Conservation (phyloP, 2,888 invertebrate genomes). For the Ennomos fuscantarius region DNA sequence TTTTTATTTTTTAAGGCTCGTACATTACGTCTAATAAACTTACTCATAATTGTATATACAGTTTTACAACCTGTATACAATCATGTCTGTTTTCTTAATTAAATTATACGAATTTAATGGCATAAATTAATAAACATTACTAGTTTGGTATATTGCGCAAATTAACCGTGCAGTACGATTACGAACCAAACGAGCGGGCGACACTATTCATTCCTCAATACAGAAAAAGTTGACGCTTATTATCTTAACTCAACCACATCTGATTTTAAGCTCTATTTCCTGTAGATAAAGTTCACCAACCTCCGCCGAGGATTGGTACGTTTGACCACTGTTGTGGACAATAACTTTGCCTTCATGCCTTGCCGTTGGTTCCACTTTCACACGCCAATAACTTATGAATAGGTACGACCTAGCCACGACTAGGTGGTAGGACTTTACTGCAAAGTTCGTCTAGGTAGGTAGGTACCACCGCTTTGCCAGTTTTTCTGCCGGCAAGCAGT, state of each 20-base stretch:
- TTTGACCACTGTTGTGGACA: conserved; percentile 13
- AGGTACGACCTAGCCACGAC: no score
- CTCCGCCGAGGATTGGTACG: background rate
- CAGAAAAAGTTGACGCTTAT: conserved; percentile 20
- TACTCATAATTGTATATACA: no score
- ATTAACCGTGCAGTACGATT: background rate
- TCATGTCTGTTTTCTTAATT: no score
- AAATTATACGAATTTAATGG: background rate
- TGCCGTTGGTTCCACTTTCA: conserved; percentile 25
- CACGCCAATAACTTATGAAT: conserved; percentile 24
- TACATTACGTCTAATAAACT: no score
- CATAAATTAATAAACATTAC: background rate
- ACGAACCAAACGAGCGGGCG: background rate
- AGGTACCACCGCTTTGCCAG: no score
- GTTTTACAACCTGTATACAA: no score
- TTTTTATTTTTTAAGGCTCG: no score
- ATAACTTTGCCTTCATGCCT: conserved; percentile 19
- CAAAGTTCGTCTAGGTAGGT: no score
- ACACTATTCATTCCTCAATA: conserved; percentile 19
- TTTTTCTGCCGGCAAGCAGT: no score
- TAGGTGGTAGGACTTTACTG: no score
- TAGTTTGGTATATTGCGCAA: conserved; percentile 8
- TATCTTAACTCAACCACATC: background rate
- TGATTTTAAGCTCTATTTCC: conserved; percentile 21
- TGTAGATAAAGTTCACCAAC: conserved; percentile 1